Evolutionary conservation across 1,140 invertebrate species (phyloP), one percentile per base, ranked within the genome.

Genomic region (Aphelinus certus): DNA sequence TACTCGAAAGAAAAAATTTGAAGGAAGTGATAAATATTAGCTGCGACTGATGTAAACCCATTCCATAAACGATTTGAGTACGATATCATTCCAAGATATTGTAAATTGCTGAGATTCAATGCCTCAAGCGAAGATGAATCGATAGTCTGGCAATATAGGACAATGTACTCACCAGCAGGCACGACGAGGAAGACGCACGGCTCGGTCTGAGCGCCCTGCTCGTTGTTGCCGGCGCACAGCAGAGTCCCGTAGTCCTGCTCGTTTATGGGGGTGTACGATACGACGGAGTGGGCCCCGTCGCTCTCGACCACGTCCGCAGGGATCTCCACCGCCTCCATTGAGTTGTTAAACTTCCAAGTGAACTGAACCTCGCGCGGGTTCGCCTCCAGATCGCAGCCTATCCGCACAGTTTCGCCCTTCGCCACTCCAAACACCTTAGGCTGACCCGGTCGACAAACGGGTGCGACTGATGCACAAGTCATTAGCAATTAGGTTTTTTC

Each of bases 341-440:
- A 92, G 81, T 93, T 94, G 87, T 94, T 94, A 86, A 95, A 94
- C 85, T 92, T 93, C 94, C 94, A 95, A 57, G 89, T 89, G 83
- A 93, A 94, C 73, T 86, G 89, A 6, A 94, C 88, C 73, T 92
- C 91, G 77, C 91, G 86, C 3, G 95, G 95, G 87, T 95, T 96
- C n/a, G 94, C 93, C 76, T 95, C 94, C 57, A 97, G 88, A 81
- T 96, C 94, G 85, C 95, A 97, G 2, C 91, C 88, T 69, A 96
- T 93, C 77, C 90, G 91, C 7, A 92, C 91, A 3, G 90, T 90
- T 84, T 96, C 95, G 60, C 94, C 93, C 61, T 94, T 89, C 0
- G 94, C 95, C 1, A 95, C 93, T 10, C 94, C 93, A 80, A 93
- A 94, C 26, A 92, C 89, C 74, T 90, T 91, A 46, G 89, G 88